Evolutionary conservation across 2,888 invertebrate species (phyloP).

Genomic region (Rhagophthalmus giganteus): DNA sequence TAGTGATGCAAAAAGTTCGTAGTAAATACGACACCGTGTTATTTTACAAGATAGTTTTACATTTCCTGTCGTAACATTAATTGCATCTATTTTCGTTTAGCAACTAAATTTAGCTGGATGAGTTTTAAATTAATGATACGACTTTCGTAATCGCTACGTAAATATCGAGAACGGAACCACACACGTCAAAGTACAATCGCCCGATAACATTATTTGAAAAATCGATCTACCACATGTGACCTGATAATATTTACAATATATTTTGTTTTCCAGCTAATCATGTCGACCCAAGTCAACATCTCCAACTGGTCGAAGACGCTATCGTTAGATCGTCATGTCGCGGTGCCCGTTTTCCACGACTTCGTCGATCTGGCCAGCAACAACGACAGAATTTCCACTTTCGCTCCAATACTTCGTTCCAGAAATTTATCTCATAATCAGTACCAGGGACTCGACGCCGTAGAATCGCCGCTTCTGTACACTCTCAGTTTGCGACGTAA

Average conservation of each 20-base stretch:
- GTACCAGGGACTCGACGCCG: conserved; percentile 6
- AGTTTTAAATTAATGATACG: too few species aligned
- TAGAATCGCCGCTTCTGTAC: conserved; percentile 18
- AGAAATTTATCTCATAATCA: conserved; percentile 5
- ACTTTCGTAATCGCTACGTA: not conserved
- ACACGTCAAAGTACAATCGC: conserved; percentile 2
- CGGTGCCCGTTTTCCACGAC: conserved; percentile 5
- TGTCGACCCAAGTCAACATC: conserved; percentile 37
- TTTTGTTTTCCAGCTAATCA: conserved; percentile 29
- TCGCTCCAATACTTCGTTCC: conserved; percentile 3
- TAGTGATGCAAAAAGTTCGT: too few species aligned
- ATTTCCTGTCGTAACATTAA: too few species aligned
- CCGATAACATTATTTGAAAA: conserved; percentile 8
- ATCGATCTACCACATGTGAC: not conserved
- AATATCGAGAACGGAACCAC: not conserved
- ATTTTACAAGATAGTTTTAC: too few species aligned
- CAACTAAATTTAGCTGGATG: too few species aligned
- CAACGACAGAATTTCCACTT: not conserved
- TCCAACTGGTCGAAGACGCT: conserved; percentile 38
- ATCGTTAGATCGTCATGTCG: conserved; percentile 31
- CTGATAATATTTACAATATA: too few species aligned
- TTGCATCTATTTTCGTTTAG: too few species aligned
- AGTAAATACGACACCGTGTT: too few species aligned
- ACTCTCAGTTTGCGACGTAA: conserved; percentile 32
- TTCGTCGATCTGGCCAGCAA: conserved; percentile 4